These are phyloP conservation scores for Aptenodytes forsteri DNA, from an alignment of 2,113 vertebrate species.

Conservation along the genomic window DNA sequence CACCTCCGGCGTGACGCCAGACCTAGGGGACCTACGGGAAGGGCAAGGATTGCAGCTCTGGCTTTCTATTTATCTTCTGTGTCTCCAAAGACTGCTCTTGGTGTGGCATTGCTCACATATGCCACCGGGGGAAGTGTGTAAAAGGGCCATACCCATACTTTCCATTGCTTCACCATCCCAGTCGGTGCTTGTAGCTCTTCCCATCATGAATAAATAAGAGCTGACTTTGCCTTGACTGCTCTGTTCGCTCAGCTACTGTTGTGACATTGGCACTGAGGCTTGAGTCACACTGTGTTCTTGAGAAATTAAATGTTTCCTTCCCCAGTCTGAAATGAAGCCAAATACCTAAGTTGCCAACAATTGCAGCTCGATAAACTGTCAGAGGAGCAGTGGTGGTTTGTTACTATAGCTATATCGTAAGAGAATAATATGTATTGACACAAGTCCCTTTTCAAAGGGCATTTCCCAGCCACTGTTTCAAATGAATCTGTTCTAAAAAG, in stretches of 20 bases:
- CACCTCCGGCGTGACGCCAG: too few species aligned
- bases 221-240: not conserved
- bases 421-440: not conserved
- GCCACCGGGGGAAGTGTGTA: not conserved
- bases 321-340: not conserved
- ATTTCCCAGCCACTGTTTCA: not conserved
- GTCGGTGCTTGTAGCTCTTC: not conserved
- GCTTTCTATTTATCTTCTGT: too few species aligned
- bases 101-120: not conserved
- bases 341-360: not conserved
- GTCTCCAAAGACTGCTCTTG: too few species aligned
- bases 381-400: not conserved
- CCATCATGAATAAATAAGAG: not conserved
- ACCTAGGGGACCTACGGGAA: too few species aligned
- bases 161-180: not conserved
- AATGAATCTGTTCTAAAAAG: not conserved
- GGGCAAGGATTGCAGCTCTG: too few species aligned
- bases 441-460: not conserved
- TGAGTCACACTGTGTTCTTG: not conserved
- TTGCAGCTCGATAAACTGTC: not conserved
- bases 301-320: constrained; percentile 45
- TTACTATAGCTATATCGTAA: not conserved
- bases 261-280: not conserved
- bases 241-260: not conserved
- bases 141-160: not conserved